Conservation (phyloP, 1,140 invertebrate genomes). For the Temnothorax nylanderi region DNA sequence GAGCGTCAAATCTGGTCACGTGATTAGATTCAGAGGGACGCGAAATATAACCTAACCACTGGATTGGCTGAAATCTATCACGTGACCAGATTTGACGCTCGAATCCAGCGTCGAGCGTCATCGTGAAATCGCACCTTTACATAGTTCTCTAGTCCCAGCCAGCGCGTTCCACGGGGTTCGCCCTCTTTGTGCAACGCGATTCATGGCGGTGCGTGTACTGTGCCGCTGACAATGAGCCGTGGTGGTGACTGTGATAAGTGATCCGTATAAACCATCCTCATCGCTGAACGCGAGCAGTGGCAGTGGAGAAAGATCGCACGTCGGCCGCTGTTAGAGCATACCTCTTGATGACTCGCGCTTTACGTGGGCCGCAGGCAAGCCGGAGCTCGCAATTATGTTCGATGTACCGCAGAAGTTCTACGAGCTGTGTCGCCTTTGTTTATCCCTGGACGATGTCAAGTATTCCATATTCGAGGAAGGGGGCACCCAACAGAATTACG, state of each 20-base stretch:
- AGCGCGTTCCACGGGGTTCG: background rate
- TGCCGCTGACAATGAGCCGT: slow-evolving; percentile 82
- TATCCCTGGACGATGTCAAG: slow-evolving; percentile 85
- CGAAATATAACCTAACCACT: no score
- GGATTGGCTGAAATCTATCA: no score
- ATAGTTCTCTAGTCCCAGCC: no score
- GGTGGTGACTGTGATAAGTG: slow-evolving; percentile 82
- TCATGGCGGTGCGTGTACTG: slow-evolving; percentile 66
- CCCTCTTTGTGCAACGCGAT: background rate
- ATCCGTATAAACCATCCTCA: slow-evolving; percentile 71
- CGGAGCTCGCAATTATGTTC: slow-evolving; percentile 83
- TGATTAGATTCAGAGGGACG: no score
- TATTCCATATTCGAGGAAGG: slow-evolving; percentile 86
- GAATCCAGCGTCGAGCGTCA: no score
- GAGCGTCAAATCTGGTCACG: no score
- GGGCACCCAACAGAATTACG: slow-evolving; percentile 83
- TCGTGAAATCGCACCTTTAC: no score
- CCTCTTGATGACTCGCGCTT: slow-evolving; percentile 77
- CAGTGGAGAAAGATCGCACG: slow-evolving; percentile 79
- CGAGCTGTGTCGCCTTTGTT: slow-evolving; percentile 86
- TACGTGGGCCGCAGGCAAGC: slow-evolving; percentile 75
- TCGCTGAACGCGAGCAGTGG: slow-evolving; percentile 76
- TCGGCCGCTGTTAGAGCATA: slow-evolving; percentile 67
- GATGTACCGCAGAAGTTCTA: slow-evolving; percentile 86
- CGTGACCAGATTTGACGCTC: no score